These are phyloP conservation scores for Stichodactyla helianthus DNA, from an alignment of 64 coral and sea anemone genomes.

Conservation along the genomic window DNA sequence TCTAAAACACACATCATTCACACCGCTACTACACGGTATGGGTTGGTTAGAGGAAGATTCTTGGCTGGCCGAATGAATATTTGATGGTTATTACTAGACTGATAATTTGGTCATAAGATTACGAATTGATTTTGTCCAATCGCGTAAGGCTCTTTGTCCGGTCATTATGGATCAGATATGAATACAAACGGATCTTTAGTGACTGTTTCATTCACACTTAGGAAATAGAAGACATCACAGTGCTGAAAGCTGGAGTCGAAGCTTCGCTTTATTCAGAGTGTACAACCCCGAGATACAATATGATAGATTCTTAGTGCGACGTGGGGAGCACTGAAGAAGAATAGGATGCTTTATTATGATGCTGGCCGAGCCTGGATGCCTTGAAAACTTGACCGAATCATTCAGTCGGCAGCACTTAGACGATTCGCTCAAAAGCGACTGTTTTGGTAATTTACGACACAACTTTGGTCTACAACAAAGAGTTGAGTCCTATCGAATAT, in stretches of 20 bases:
- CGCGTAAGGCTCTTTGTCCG: not conserved
- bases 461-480: not conserved
- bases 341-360: not conserved
- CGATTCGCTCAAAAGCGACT: not conserved
- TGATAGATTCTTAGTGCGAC: too few species aligned
- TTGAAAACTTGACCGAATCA: not conserved
- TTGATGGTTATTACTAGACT: not conserved
- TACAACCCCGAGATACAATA: not conserved
- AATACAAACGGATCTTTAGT: not conserved
- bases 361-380: not conserved
- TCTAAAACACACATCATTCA: not conserved
- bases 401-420: not conserved
- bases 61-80: not conserved
- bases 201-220: slow-evolving; percentile 3
- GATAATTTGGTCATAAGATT: not conserved
- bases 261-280: not conserved
- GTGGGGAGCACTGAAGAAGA: too few species aligned
- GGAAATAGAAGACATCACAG: not conserved
- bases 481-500: not conserved
- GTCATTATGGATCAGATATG: not conserved
- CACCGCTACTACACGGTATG: not conserved
- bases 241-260: not conserved
- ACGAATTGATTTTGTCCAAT: not conserved
- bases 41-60: not conserved
- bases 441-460: not conserved